Percentiles rank a stretch among this genome's conserved stretches.
phyloP scores from a whole-genome alignment of 2,888 invertebrate species.

The Drosophila longiperda region DNA sequence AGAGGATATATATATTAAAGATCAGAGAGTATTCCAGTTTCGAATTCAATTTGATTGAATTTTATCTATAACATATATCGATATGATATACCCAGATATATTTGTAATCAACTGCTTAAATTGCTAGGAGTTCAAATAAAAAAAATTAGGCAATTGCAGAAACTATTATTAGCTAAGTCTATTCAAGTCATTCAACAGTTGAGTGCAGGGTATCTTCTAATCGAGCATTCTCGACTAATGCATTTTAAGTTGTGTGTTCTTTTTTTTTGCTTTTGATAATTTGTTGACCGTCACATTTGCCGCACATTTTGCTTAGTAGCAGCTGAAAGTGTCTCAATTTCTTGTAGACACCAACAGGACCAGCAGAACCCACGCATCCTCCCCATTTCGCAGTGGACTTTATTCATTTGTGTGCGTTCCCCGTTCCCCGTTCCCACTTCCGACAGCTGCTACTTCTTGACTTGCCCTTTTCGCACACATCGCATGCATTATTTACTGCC shows the following conservation, averaged over 20 bases:
- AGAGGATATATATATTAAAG: background rate
- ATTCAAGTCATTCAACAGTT: background rate
- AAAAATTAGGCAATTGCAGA: background rate
- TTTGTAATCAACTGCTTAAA: background rate
- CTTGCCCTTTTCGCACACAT: constrained; percentile 37
- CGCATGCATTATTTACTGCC: constrained; percentile 66
- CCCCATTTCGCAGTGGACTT: constrained; percentile 51
- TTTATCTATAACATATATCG: background rate
- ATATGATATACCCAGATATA: background rate
- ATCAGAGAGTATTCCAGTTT: background rate
- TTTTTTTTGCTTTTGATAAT: constrained; percentile 54
- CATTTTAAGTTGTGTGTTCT: background rate
- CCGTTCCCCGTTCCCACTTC: background rate
- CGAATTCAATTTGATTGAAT: background rate
- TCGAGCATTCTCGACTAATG: background rate
- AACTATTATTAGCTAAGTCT: background rate
- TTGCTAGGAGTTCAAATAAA: background rate
- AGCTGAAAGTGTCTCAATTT: constrained; percentile 58
- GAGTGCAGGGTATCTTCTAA: background rate
- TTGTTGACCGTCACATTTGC: constrained; percentile 77
- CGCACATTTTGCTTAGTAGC: constrained; percentile 61
- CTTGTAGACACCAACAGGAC: constrained; percentile 24
- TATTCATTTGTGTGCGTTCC: constrained; percentile 40
- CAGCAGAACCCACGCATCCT: constrained; percentile 28
- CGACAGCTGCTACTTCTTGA: background rate